Percentiles rank a stretch among this genome's conserved stretches.
Conservation (phyloP, 2,888 invertebrate species). For the Agrotis clavis region DNA sequence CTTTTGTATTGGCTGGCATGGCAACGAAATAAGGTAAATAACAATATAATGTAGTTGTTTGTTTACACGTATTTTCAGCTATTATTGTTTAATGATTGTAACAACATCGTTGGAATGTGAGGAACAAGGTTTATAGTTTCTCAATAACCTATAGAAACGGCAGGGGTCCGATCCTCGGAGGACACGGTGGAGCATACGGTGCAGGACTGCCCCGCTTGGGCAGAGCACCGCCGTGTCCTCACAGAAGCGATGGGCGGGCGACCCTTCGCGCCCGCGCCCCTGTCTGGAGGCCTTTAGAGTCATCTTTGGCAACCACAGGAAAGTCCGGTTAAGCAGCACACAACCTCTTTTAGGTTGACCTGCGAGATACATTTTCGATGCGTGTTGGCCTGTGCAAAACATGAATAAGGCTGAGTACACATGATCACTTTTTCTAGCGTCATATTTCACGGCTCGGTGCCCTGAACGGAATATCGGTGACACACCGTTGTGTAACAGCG, state of each 20-base stretch:
- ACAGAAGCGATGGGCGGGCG: no score
- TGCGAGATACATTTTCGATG: slow-evolving; percentile 19
- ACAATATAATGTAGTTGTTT: neutral
- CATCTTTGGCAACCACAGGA: no score
- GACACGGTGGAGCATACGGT: no score
- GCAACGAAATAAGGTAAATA: slow-evolving; percentile 1
- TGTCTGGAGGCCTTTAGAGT: no score
- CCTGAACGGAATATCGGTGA: slow-evolving; percentile 73
- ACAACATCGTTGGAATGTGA: neutral
- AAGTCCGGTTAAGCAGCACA: no score
- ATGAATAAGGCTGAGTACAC: slow-evolving; percentile 49
- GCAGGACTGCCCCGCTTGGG: no score
- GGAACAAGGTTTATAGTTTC: no score
- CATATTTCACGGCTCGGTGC: slow-evolving; percentile 72
- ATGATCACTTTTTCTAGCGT: slow-evolving; percentile 65
- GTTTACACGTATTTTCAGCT: neutral
- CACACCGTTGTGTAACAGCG: slow-evolving; percentile 77
- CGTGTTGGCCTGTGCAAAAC: slow-evolving; percentile 18
- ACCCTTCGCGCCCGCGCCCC: no score
- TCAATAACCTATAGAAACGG: no score
- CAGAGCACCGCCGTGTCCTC: no score
- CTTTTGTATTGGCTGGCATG: slow-evolving; percentile 2
- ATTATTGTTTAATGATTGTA: neutral
- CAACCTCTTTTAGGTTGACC: no score
- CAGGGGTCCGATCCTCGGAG: no score